Conservation (phyloP, 2,113 vertebrate genomes). For the Apus apus region DNA sequence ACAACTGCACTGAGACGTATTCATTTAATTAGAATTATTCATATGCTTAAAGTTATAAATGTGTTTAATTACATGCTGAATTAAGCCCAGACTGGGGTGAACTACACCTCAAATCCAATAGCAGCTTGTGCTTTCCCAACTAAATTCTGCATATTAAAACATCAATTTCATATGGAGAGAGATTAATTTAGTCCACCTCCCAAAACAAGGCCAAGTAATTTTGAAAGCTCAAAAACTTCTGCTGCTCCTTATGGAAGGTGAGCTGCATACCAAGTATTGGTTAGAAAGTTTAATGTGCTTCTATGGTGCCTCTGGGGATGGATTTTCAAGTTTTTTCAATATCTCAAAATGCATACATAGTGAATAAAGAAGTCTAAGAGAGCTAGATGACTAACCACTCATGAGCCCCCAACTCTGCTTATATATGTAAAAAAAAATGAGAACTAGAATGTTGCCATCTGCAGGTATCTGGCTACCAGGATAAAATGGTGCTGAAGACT, state of each 20-base stretch:
- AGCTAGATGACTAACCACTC: not conserved
- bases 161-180: not conserved
- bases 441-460: not conserved
- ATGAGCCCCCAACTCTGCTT: not conserved
- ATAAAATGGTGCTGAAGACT: not conserved
- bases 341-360: not conserved
- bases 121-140: not conserved
- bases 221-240: not conserved
- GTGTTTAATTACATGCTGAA: conserved; percentile 44
- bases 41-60: conserved; percentile 21
- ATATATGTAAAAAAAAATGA: not conserved
- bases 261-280: not conserved
- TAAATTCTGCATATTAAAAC: not conserved
- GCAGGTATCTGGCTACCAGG: not conserved
- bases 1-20: not conserved
- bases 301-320: not conserved
- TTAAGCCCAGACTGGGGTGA: conserved; percentile 18
- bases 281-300: not conserved
- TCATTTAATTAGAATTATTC: conserved; percentile 45
- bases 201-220: not conserved
- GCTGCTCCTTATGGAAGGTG: not conserved
- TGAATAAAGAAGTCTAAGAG: not conserved
- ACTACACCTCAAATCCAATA: not conserved
- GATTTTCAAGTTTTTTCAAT: not conserved
- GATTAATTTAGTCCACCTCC: not conserved